These are phyloP conservation scores for Bostrychus sinensis DNA, from an alignment of 2,113 vertebrate species.

Conservation along the genomic window DNA sequence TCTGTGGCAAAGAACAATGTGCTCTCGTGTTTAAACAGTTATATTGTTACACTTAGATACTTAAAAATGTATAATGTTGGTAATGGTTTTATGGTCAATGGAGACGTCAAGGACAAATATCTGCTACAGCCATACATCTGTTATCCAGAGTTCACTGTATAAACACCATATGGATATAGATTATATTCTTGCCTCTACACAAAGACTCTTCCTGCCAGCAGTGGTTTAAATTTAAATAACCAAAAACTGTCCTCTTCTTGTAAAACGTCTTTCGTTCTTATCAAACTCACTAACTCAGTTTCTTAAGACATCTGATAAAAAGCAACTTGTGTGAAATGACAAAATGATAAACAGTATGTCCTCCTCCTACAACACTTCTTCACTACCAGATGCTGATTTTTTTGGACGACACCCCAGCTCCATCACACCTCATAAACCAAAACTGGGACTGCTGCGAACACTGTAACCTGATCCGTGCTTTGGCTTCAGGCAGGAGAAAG, in stretches of 20 bases:
- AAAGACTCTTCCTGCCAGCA: not conserved
- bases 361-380: not conserved
- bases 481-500: conserved; percentile 13
- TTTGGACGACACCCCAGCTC: conserved; percentile 22
- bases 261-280: conserved; percentile 3
- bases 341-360: conserved; percentile 22
- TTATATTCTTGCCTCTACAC: not conserved
- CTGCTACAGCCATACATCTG: not conserved
- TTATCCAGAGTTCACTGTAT: not conserved
- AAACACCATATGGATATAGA: not conserved
- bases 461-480: conserved; percentile 26
- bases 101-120: conserved; percentile 1
- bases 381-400: conserved; percentile 22
- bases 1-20: not conserved
- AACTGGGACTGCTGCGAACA: conserved; percentile 25
- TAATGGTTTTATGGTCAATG: not conserved
- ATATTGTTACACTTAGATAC: not conserved
- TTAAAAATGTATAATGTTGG: not conserved
- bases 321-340: conserved; percentile 9
- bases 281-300: not conserved
- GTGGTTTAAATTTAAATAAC: not conserved
- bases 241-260: not conserved
- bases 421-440: conserved; percentile 36
- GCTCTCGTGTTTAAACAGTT: not conserved
- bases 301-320: not conserved